Evolutionary conservation across 2,888 invertebrate genomes (phyloP), one percentile per base, ranked within the genome.

Genomic region (Ectobius pallidus): DNA sequence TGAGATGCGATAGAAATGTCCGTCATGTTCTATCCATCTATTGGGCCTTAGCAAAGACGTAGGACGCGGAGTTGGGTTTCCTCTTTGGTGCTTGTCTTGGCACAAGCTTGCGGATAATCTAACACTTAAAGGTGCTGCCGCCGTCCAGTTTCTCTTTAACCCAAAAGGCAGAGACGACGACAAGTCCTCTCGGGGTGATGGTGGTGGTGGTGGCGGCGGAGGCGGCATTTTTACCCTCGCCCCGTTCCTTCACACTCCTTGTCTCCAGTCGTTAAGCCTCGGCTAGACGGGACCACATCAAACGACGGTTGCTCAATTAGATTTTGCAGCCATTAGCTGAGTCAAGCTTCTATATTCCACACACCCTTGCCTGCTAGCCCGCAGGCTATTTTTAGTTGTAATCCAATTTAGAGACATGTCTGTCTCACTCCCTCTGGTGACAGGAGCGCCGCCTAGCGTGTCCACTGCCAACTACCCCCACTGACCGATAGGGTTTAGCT

Each of bases 301-400:
- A 65, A 65, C 42, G 65, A 22, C 42, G 27, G 27, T 46, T 46
- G 44, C 65, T 46, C 65, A 65, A 70, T 70, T 70, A 70, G 70
- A 70, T 70, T 70, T 70, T 25, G 42, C 58, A 58, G 58, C 70
- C 70, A 70, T 70, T 70, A 70, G 42, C 58, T 16, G 70, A 65
- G 65, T 65, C 65, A 65, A 65, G 65, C 65, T 65, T 65, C 65
- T 65, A 65, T 65, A 65, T 65, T 65, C 65, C 65, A 46, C 65
- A 42, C 58, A 58, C 58, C 58, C 58, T 58, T 30, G 58, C 27
- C 30, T 58, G 42, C 27, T 44, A 65, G 39, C 65, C 65, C 65
- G 44, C 44, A 46, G 65, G 65, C 65, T 65, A 65, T 65, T 65
- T 65, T 65, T 65, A 65, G 65, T 65, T 65, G 46, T 65, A 65